Evolutionary conservation across 2,113 vertebrate genomes (phyloP).

Genomic region (Engraulis encrasicolus): DNA sequence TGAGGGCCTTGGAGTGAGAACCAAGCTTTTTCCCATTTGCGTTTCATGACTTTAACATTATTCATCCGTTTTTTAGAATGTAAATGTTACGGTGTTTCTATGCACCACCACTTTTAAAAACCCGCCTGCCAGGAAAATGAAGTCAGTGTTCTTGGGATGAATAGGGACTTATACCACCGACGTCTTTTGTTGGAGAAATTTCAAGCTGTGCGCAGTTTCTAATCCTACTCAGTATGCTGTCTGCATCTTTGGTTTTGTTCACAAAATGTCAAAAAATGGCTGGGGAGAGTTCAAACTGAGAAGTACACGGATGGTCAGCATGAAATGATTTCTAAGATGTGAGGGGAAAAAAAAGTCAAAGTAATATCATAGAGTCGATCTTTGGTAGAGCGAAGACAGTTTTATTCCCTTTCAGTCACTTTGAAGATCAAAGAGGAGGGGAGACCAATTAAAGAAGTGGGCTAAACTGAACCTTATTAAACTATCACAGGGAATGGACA

Average conservation of each 20-base stretch:
- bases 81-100: neutral
- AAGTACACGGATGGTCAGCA: neutral
- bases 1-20: neutral
- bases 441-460: slow-evolving; percentile 19
- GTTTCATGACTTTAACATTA: neutral
- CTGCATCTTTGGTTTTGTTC: neutral
- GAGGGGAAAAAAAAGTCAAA: neutral
- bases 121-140: neutral
- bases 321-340: neutral
- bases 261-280: neutral
- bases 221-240: neutral
- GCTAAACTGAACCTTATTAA: slow-evolving; percentile 20
- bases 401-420: neutral
- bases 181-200: neutral
- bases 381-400: neutral
- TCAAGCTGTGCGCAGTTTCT: neutral
- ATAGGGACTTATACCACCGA: neutral
- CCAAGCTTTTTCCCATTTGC: neutral
- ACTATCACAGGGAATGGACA: neutral
- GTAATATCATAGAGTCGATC: neutral
- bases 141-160: neutral
- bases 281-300: neutral
- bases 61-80: neutral
- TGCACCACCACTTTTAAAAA: neutral
- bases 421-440: slow-evolving; percentile 4